Percentiles rank a stretch among this genome's conserved stretches.
Conservation (phyloP, 2,888 invertebrate species). For the Alloscopus bannaensis region DNA sequence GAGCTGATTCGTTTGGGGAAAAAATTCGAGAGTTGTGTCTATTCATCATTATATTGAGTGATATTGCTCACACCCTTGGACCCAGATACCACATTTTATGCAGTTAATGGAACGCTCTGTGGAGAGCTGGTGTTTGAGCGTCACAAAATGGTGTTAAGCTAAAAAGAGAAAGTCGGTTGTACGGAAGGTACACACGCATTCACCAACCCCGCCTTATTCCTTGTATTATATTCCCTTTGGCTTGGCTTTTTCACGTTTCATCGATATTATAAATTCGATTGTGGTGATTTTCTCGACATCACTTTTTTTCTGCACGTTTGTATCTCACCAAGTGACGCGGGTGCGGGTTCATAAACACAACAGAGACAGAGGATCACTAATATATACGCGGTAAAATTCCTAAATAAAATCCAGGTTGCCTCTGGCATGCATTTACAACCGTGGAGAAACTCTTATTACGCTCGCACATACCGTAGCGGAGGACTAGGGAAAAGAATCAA, state of each 20-base stretch:
- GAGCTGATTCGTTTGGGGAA: constrained; percentile 25
- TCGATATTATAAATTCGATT: constrained; percentile 41
- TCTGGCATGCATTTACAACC: too few relatives aligned
- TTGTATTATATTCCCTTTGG: constrained; percentile 28
- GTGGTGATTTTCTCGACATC: constrained; percentile 30
- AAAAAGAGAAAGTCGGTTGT: neutral
- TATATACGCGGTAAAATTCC: too few relatives aligned
- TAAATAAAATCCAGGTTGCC: too few relatives aligned
- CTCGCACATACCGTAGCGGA: neutral
- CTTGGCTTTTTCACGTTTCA: constrained; percentile 30
- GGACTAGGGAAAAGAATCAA: constrained; percentile 12
- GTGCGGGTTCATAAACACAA: constrained; percentile 10
- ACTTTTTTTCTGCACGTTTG: neutral
- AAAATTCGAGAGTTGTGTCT: constrained; percentile 43
- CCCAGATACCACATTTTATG: constrained; percentile 55
- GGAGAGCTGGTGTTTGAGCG: neutral
- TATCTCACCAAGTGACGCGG: neutral
- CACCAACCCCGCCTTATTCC: neutral
- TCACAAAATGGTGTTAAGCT: neutral
- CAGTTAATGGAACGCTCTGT: constrained; percentile 42
- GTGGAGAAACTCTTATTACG: too few relatives aligned
- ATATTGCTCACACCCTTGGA: constrained; percentile 64
- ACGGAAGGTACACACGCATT: too few relatives aligned
- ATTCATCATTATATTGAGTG: constrained; percentile 65
- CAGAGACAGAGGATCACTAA: too few relatives aligned